Conservation (phyloP, 2,888 invertebrate species). For the Stomorhina lunata region DNA sequence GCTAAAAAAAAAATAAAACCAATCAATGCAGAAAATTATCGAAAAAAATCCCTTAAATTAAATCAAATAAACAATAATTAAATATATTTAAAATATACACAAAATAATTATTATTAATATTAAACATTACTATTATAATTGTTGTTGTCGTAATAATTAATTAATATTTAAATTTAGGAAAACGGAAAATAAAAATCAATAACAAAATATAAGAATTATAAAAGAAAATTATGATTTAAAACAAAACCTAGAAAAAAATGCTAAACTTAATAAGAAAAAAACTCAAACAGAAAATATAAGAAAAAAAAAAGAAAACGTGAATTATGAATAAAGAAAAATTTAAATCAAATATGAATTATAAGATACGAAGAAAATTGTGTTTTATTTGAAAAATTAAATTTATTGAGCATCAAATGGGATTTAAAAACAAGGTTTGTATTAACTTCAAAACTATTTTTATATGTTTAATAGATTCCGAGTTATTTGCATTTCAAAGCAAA, state of each 20-base stretch:
- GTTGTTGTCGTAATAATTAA: constrained; percentile 71
- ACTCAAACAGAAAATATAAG: neutral
- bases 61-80: constrained; percentile 61
- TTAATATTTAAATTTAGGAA: constrained; percentile 14
- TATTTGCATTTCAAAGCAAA: too few species aligned
- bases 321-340: constrained; percentile 5
- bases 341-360: constrained; percentile 37
- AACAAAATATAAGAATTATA: neutral
- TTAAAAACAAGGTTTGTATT: too few species aligned
- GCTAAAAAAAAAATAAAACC: too few species aligned
- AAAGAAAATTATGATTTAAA: neutral
- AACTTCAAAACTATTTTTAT: too few species aligned
- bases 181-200: constrained; percentile 18
- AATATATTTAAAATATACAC: constrained; percentile 27
- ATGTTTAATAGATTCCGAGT: too few species aligned
- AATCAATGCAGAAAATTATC: constrained; percentile 67
- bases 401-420: too few species aligned
- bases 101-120: constrained; percentile 19
- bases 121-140: constrained; percentile 57
- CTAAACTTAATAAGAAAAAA: neutral
- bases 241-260: constrained; percentile 7
- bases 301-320: constrained; percentile 13
- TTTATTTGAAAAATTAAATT: neutral
- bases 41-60: constrained; percentile 73
- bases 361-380: constrained; percentile 31